These are phyloP conservation scores for Melieria picta DNA, from an alignment of 2,888 invertebrate species.

Conservation along the genomic window DNA sequence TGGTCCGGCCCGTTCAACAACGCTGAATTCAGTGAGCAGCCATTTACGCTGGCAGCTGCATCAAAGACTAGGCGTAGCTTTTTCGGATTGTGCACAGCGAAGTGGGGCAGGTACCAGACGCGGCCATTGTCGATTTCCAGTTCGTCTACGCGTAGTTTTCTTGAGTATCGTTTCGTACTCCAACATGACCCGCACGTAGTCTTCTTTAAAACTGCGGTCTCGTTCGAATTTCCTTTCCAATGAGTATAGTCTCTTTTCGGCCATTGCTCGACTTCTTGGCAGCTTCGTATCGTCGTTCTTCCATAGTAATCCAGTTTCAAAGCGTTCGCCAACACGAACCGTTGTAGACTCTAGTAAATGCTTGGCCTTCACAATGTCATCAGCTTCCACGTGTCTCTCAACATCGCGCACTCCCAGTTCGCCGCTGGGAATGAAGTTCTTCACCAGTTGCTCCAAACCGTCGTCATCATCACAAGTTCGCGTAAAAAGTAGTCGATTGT, in stretches of 20 bases:
- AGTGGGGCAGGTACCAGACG: too few relatives aligned
- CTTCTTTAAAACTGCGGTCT: conserved; percentile 25
- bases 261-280: conserved; percentile 41
- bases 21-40: too few relatives aligned
- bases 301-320: conserved; percentile 43
- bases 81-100: too few relatives aligned
- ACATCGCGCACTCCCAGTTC: background rate
- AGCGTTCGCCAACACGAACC: background rate
- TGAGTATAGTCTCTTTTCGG: conserved; percentile 28
- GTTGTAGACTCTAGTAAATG: conserved; percentile 6
- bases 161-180: conserved; percentile 24
- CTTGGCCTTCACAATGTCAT: conserved; percentile 5
- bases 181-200: conserved; percentile 18
- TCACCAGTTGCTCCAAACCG: conserved; percentile 11
- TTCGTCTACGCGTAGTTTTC: conserved; percentile 7
- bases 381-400: background rate
- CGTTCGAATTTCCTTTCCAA: conserved; percentile 34
- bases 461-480: background rate
- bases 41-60: too few relatives aligned
- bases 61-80: too few relatives aligned
- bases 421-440: conserved; percentile 10
- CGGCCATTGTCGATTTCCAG: too few relatives aligned
- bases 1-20: too few relatives aligned
- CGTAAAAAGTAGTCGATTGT: background rate
- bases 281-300: conserved; percentile 36